phyloP scores from a whole-genome alignment of 2,888 invertebrate species.

The Leucophenga montana region DNA sequence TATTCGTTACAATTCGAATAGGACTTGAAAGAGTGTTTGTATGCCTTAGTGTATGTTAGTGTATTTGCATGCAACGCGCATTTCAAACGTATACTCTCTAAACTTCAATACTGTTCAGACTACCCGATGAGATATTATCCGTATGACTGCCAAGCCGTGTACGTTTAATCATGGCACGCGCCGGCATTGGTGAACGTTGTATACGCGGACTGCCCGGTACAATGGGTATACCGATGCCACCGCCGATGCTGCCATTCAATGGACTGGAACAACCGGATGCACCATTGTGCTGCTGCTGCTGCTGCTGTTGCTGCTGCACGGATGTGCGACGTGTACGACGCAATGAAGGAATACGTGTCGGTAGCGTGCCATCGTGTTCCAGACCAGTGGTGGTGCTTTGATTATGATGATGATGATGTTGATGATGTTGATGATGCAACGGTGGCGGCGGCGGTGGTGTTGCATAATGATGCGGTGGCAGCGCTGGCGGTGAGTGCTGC shows the following conservation, averaged over 20 bases:
- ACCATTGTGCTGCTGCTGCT: slow-evolving; percentile 43
- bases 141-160: slow-evolving; percentile 72
- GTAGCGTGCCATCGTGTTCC: slow-evolving; percentile 58
- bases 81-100: slow-evolving; percentile 32
- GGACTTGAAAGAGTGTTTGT: too few species aligned
- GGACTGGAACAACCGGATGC: slow-evolving; percentile 15
- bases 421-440: slow-evolving; percentile 19
- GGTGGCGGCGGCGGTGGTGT: slow-evolving; percentile 37
- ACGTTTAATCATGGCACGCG: slow-evolving; percentile 69
- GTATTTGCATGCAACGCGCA: too few species aligned
- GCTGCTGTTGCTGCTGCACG: slow-evolving; percentile 46
- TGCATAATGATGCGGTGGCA: slow-evolving; percentile 28
- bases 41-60: too few species aligned
- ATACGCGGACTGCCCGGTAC: slow-evolving; percentile 72
- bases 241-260: slow-evolving; percentile 28
- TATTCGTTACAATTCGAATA: too few species aligned
- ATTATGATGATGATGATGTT: too few species aligned
- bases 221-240: slow-evolving; percentile 68
- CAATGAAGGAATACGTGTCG: slow-evolving; percentile 69
- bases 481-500: slow-evolving; percentile 30
- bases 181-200: slow-evolving; percentile 72
- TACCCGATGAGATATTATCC: slow-evolving; percentile 73
- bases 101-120: slow-evolving; percentile 74
- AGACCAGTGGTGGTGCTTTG: slow-evolving; percentile 51
- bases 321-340: slow-evolving; percentile 69